Base-by-base conservation (phyloP, 2,113 vertebrate species). In the Notiomystis cincta region DNA sequence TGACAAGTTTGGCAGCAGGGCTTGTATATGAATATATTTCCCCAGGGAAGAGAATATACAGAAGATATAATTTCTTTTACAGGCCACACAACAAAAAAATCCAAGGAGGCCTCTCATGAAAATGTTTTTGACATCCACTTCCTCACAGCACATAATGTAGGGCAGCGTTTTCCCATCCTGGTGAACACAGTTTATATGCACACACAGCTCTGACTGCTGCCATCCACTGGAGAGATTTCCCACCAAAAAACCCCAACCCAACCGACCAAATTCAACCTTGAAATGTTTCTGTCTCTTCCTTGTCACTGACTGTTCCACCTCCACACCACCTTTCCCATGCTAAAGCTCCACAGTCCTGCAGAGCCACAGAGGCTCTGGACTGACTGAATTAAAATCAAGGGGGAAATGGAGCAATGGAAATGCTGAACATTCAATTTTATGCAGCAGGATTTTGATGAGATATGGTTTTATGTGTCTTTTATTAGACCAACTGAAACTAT, bases 41-140 rank as follows among this genome's bases (percentile, higher is more conserved):
- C 93, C 90, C 30, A 33, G 93, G 93, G 97, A 85, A 85, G 47
- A 54, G 50, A 96, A 94, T 85, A 80, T 69, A 82, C 93, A 96
- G 91, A 96, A 96, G 80, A 92, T 94, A 94, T 96, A 92, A 97
- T 96, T 95, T 97, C 97, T 97, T 97, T 95, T 93, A 87, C 94
- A 98, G 97, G 91, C 95, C 97, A 96, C 95, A 97, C 66, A 88
- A 97, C 73, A 96, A 81, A 96, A 96, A 93, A 95, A 92, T 82
- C 78, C 82, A 92, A 92, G 92, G 84, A 86, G 87, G 94, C 90
- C 95, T 87, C 94, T 58, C 47, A 73, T 90, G 89, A 83, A 77
- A 89, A 84, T 44, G 58, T 75, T 96, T 97, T 75, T 93, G 93
- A 94, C 62, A 90, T 78, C 73, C 75, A 14, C 93, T 75, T 85